phyloP scores from a whole-genome alignment of 2,113 vertebrate genomes.

The Amphiprion percula region DNA sequence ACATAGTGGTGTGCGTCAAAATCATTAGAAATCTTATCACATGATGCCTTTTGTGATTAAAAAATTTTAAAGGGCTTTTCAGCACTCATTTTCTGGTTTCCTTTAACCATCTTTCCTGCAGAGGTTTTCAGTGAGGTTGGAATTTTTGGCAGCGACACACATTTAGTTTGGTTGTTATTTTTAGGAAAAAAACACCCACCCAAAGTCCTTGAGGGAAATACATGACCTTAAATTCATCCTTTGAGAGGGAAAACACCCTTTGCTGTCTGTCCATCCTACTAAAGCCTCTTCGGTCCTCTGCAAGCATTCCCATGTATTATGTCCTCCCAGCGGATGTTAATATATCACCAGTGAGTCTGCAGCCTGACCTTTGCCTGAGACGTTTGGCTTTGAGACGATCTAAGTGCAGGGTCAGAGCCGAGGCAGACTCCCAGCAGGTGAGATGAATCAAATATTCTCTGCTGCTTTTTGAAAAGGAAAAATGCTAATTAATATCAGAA shows the following conservation, averaged over 20 bases:
- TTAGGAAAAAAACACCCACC: conserved; percentile 19
- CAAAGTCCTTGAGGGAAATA: conserved; percentile 31
- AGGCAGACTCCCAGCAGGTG: conserved; percentile 58
- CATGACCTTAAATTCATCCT: conserved; percentile 36
- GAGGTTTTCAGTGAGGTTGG: background rate
- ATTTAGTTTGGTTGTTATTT: conserved; percentile 35
- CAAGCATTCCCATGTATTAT: conserved; percentile 57
- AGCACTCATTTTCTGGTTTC: background rate
- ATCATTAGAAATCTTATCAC: too few relatives aligned
- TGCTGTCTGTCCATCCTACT: background rate
- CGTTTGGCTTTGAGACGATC: conserved; percentile 26
- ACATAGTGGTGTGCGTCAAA: background rate
- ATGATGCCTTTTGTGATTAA: background rate
- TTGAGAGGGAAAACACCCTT: conserved; percentile 13
- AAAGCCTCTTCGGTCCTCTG: background rate
- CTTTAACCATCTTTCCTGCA: background rate
- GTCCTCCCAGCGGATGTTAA: conserved; percentile 72
- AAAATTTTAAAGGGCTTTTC: background rate
- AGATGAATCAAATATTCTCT: conserved; percentile 22
- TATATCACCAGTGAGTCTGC: conserved; percentile 68
- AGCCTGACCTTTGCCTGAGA: conserved; percentile 73
- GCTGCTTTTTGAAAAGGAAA: background rate
- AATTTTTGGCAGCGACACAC: background rate
- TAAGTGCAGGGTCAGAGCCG: conserved; percentile 18
- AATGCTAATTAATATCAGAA: background rate